A percentile compares a stretch with the other conserved stretches of the same genome.
These are phyloP conservation scores for Callithrix jacchus DNA, from an alignment of 2,113 vertebrate genomes.

Conservation along the genomic window DNA sequence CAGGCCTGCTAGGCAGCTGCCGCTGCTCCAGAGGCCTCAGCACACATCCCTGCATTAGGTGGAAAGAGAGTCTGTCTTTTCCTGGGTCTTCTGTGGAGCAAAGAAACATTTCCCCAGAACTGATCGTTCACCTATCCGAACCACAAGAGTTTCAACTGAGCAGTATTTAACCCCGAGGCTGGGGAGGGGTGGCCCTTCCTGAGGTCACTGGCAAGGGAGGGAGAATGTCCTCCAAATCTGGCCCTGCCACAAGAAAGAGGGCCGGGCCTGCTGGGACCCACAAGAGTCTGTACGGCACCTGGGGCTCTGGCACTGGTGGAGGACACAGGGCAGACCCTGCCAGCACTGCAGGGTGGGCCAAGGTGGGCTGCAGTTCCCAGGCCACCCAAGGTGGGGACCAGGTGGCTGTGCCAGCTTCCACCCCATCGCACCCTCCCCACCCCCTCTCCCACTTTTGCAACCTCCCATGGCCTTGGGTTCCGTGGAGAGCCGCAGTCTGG, in stretches of 20 bases:
- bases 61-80: rapidly evolving
- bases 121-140: neutral
- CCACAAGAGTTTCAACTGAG: too few species aligned
- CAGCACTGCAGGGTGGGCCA: neutral
- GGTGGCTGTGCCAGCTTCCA: neutral
- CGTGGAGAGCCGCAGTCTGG: rapidly evolving
- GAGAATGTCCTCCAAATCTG: neutral
- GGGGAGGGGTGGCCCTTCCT: neutral
- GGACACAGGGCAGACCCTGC: neutral
- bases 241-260: neutral
- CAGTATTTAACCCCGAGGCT: rapidly evolving
- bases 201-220: neutral
- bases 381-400: rapidly evolving
- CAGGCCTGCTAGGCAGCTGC: neutral
- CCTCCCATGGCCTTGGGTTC: neutral
- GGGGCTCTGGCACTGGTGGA: rapidly evolving
- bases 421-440: too few species aligned
- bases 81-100: neutral
- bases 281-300: neutral
- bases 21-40: neutral
- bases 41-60: rapidly evolving
- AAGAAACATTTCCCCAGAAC: neutral
- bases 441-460: too few species aligned
- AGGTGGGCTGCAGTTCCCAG: neutral
- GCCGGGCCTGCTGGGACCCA: rapidly evolving